A percentile compares a stretch with the other conserved stretches of the same genome.
Conservation (phyloP, 2,113 vertebrate genomes). For the Thinocorus orbignyianus region DNA sequence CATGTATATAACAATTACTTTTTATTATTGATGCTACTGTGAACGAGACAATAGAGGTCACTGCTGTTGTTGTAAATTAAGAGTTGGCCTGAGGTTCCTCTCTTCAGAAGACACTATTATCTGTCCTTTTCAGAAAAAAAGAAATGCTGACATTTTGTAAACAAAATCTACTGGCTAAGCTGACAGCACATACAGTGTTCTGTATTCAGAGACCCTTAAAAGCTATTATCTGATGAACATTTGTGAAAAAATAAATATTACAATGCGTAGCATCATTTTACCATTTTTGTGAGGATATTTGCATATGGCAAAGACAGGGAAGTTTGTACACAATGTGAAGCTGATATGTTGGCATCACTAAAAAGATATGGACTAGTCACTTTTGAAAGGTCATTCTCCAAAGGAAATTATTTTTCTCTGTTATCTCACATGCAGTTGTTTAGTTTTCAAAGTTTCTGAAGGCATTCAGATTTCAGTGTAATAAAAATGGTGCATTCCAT, state of each 20-base stretch:
- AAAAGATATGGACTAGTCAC: constrained; percentile 51
- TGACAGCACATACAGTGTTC: constrained; percentile 1
- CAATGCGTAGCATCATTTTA: not conserved
- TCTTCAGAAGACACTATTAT: not conserved
- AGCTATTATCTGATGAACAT: constrained; percentile 54
- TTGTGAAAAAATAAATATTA: constrained; percentile 43
- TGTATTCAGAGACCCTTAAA: constrained; percentile 35
- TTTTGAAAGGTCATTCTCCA: constrained; percentile 65
- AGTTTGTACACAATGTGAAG: constrained; percentile 55
- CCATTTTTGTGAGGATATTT: constrained; percentile 2
- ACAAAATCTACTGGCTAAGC: constrained; percentile 31
- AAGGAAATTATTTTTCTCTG: constrained; percentile 63
- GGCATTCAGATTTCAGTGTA: constrained; percentile 55
- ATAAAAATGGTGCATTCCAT: constrained; percentile 50
- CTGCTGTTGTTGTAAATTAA: not conserved
- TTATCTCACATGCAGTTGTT: constrained; percentile 54
- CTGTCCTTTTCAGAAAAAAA: constrained; percentile 36
- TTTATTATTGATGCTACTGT: not conserved
- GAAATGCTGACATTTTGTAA: constrained; percentile 51
- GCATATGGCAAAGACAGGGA: constrained; percentile 29
- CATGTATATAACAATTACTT: not conserved
- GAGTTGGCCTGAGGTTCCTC: not conserved
- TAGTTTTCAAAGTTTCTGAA: constrained; percentile 69
- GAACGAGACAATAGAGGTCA: constrained; percentile 7
- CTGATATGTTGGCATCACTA: constrained; percentile 51